phyloP scores from a whole-genome alignment of 2,113 vertebrate genomes.

The Heloderma charlesbogerti region DNA sequence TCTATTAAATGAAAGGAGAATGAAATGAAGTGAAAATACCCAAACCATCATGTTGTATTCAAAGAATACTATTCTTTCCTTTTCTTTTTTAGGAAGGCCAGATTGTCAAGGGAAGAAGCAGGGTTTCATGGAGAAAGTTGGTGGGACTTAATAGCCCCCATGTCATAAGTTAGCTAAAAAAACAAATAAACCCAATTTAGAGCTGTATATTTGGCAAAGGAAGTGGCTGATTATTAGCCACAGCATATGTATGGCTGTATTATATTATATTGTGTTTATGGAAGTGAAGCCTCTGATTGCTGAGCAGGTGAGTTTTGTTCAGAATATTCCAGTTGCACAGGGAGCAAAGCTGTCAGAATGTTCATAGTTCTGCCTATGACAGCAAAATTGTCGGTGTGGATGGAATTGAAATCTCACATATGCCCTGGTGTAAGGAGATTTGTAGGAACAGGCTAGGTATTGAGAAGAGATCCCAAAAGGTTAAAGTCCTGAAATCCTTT shows the following conservation, averaged over 20 bases:
- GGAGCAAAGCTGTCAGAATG: neutral
- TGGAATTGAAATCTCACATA: neutral
- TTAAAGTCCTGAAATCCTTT: no score
- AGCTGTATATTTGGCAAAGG: neutral
- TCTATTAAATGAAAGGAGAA: neutral
- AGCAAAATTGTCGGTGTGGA: neutral
- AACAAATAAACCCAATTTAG: no score
- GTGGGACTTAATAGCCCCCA: neutral
- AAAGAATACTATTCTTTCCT: no score
- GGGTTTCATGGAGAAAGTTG: no score
- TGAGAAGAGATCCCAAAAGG: neutral
- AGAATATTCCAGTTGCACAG: neutral
- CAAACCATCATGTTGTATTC: neutral
- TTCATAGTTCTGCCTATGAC: neutral
- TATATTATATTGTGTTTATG: neutral
- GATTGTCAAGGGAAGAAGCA: neutral
- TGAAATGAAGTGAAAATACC: neutral
- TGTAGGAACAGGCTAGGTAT: neutral
- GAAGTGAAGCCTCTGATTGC: neutral
- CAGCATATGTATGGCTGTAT: neutral
- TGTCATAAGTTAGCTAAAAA: neutral
- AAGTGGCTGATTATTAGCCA: neutral
- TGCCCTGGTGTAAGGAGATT: neutral
- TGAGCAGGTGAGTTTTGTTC: neutral
- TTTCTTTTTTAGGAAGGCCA: neutral